phyloP scores from a whole-genome alignment of 2,797 vertebrate genomes.

The Coccyzus lansbergi region DNA sequence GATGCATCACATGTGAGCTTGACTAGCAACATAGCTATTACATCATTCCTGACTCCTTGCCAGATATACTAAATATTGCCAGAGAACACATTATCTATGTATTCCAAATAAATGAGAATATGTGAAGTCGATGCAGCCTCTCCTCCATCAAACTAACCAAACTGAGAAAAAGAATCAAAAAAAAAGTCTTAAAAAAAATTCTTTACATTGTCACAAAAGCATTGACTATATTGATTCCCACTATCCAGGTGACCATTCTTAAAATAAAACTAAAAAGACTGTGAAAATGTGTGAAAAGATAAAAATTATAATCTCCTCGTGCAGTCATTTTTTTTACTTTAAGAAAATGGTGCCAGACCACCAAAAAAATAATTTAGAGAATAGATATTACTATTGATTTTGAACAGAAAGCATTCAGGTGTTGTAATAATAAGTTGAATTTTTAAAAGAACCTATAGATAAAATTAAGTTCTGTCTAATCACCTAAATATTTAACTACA shows the following conservation, averaged over 20 bases:
- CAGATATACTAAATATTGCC: not conserved
- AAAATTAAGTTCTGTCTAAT: not conserved
- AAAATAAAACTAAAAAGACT: not conserved
- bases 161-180: not conserved
- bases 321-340: not conserved
- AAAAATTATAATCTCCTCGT: not conserved
- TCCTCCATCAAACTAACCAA: accelerated
- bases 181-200: accelerated
- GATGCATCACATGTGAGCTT: not conserved
- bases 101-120: not conserved
- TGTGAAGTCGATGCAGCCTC: not conserved
- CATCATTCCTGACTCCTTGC: not conserved
- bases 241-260: not conserved
- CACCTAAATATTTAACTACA: not conserved
- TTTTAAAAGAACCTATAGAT: not conserved
- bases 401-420: not conserved
- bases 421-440: not conserved
- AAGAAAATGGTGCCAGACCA: not conserved
- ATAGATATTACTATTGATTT: not conserved
- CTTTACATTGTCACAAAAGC: not conserved
- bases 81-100: not conserved
- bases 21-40: not conserved
- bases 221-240: not conserved
- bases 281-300: not conserved
- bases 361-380: not conserved